A percentile compares a stretch with the other conserved stretches of the same genome.
These are phyloP conservation scores for Theocolax elegans DNA, from an alignment of 1,140 invertebrate species.

Conservation along the genomic window DNA sequence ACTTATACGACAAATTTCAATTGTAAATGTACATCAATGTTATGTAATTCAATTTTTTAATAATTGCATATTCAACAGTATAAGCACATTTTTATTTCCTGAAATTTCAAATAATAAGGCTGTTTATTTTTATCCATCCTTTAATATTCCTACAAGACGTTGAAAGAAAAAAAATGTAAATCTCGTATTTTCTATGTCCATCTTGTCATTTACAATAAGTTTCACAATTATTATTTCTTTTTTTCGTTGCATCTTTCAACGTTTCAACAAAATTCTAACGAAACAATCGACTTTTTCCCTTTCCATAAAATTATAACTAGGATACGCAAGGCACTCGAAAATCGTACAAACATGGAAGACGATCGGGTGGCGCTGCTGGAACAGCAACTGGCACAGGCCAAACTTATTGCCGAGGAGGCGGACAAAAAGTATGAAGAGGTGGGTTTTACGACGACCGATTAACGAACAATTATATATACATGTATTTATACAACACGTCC, in stretches of 20 bases:
- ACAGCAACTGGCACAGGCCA: constrained; percentile 94
- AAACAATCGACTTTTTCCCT: constrained; percentile 14
- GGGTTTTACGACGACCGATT: constrained; percentile 53
- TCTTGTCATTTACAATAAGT: too few species aligned
- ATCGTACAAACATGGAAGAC: constrained; percentile 98
- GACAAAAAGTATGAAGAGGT: constrained; percentile 99
- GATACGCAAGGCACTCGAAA: constrained; percentile 98
- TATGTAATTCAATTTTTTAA: too few species aligned
- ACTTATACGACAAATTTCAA: too few species aligned
- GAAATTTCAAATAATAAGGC: too few species aligned
- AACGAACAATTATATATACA: too few species aligned
- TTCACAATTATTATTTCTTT: neutral
- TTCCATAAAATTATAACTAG: constrained; percentile 68
- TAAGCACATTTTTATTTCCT: too few species aligned
- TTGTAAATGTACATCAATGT: too few species aligned
- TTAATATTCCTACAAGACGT: neutral
- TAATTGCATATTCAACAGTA: too few species aligned
- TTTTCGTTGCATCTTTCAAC: constrained; percentile 22
- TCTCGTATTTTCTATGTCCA: too few species aligned
- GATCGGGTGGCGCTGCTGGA: constrained; percentile 95
- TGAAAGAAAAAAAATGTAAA: constrained; percentile 15
- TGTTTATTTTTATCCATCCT: neutral
- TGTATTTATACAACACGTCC: too few species aligned
- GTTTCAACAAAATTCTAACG: neutral
- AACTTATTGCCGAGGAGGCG: constrained; percentile 97